Percentiles rank a stretch among this genome's conserved stretches.
Conservation (phyloP, 1,140 invertebrate species). For the Brachionus rotundiformis region DNA sequence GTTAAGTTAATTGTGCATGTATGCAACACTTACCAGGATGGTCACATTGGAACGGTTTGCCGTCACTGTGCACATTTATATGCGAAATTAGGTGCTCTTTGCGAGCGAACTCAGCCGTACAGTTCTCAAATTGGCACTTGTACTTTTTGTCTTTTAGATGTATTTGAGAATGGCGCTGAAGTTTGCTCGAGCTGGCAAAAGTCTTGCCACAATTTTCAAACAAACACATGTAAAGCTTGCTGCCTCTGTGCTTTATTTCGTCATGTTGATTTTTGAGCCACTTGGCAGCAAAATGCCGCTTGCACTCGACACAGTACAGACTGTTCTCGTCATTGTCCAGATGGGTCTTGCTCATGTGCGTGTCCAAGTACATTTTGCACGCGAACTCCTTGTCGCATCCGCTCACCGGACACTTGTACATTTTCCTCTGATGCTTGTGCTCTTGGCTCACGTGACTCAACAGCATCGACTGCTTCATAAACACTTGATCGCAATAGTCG, state of each 20-base stretch:
- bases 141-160: conserved; percentile 30
- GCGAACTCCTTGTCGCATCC: not conserved
- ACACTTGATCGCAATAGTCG: not conserved
- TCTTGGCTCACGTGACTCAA: not conserved
- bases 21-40: not conserved
- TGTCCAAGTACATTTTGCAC: conserved; percentile 32
- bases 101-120: conserved; percentile 9
- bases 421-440: conserved; percentile 4
- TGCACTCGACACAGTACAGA: not conserved
- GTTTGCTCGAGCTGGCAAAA: not conserved
- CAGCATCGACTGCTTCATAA: conserved; percentile 37
- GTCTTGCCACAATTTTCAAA: conserved; percentile 33
- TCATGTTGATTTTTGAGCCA: conserved; percentile 24
- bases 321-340: not conserved
- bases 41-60: conserved; percentile 12
- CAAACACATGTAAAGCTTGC: conserved; percentile 18
- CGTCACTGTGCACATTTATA: conserved; percentile 10
- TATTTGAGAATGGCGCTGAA: conserved; percentile 5
- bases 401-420: not conserved
- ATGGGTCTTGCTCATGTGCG: not conserved
- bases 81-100: conserved; percentile 24
- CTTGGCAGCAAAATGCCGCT: not conserved
- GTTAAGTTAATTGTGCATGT: too few species aligned
- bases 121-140: conserved; percentile 11
- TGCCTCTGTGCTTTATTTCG: conserved; percentile 33